Percentiles rank a stretch among this genome's conserved stretches.
Evolutionary conservation across 1,140 invertebrate genomes (phyloP).

Genomic region (Anthonomus grandis): DNA sequence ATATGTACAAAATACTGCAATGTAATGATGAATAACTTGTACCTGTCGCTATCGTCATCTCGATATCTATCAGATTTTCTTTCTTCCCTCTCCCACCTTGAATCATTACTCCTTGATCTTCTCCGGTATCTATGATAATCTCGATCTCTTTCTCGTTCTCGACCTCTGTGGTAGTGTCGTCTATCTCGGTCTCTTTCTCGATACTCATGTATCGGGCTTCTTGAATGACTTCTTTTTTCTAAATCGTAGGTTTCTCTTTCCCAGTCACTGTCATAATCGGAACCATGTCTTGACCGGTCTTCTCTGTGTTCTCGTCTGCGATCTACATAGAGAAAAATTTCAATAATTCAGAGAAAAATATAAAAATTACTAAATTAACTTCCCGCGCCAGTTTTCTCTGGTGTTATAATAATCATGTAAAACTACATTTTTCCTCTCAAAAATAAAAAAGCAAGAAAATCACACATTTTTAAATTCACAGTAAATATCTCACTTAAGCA

Average conservation of each 20-base stretch:
- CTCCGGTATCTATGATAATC: conserved; percentile 34
- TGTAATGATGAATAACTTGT: conserved; percentile 37
- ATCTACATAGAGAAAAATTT: too few species aligned
- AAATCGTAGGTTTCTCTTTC: conserved; percentile 31
- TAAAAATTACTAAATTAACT: not conserved
- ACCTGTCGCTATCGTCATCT: conserved; percentile 47
- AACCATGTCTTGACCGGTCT: conserved; percentile 41
- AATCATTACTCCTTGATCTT: conserved; percentile 38
- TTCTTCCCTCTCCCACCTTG: conserved; percentile 43
- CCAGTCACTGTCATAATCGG: conserved; percentile 40
- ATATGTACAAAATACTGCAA: conserved; percentile 31
- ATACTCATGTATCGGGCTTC: conserved; percentile 35
- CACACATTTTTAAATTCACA: not conserved
- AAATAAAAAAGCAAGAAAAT: not conserved
- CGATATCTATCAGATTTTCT: conserved; percentile 43
- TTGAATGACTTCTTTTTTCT: conserved; percentile 33
- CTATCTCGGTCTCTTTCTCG: conserved; percentile 35
- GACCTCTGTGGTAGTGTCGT: conserved; percentile 32
- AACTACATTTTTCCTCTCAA: not conserved
- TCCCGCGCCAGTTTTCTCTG: not conserved
- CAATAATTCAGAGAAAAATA: too few species aligned
- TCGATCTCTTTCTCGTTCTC: conserved; percentile 36
- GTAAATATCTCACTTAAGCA: too few species aligned
- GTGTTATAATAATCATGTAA: not conserved
- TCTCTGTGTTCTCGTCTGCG: conserved; percentile 36